Evolutionary conservation across 2,797 vertebrate genomes (phyloP), one percentile per base, ranked within the genome.

Genomic region (Gymnopithys bicolor): DNA sequence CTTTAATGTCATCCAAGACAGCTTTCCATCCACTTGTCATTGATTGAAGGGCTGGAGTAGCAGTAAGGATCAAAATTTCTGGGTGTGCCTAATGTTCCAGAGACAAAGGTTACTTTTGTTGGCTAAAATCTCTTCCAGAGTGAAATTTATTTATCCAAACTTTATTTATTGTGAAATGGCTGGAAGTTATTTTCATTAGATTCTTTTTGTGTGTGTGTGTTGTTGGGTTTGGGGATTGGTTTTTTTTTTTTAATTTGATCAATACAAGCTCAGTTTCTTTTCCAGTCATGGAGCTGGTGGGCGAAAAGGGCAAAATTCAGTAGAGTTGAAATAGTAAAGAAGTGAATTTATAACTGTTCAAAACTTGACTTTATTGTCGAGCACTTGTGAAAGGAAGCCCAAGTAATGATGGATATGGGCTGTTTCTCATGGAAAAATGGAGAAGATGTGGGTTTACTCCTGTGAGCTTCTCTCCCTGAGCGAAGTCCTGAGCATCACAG

Each of bases 341-440:
- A 33, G 5, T 35, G 6, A 3, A 51, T 55, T 82, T 33, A 14
- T 32, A 35, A 21, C 21, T 46, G 24, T 41, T 59, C n/a, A 66
- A 30, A 82, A 39, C 9, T 22, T 1, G 11, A 1, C 7, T 15
- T 25, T 39, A 16, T 11, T 39, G 13, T 32, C 0, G 1, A 19
- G 3, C 19, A 7, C 12, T 2, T 10, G 6, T 12, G 24, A 51
- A 70, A 77, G 11, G 56, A 81, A 60, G 15, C 4, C 19, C 30
- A 58, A 64, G 3, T 13, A 48, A 41, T 19, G 19, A 43, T 14
- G 22, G 66, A 1, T 22, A 27, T 7, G 45, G 49, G 22, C 7
- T 48, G 13, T 30, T 84, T 77, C 15, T 70, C 62, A 25, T 33
- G 28, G 37, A 63, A 53, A 63, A 23, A 1, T 11, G 25, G 18